Base-by-base conservation (phyloP, 2,113 vertebrate species). In the Trinectes maculatus region DNA sequence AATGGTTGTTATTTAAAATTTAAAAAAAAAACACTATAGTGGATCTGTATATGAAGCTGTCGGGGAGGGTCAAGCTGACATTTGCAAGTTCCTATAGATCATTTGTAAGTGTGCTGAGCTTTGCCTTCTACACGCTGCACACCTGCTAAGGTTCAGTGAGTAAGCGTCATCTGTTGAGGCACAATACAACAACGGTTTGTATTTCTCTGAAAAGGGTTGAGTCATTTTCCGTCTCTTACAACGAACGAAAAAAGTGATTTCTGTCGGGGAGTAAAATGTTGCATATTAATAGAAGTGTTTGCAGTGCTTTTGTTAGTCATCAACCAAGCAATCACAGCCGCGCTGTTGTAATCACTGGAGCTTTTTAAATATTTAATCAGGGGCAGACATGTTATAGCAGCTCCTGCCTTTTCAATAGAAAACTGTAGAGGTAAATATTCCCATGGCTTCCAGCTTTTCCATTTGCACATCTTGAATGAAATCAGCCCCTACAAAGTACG, bases 321-420 rank as follows among this genome's bases (percentile, higher is more conserved):
- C 63, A 34, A 60, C 65, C 58, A 59, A 83, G 56, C 49, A 22
- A 34, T 49, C 8, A 22, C 8, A 36, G 37, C 46, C 19, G 42
- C 33, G 53, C n/a, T 28, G 36, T 44, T 65, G 55, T 66, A 51
- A 53, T 72, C 34, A 53, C 48, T 65, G 66, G 28, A 56, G 58
- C 34, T 65, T 65, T 74, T 46, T 70, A 44, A 77, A 71, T 62
- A 61, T 84, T 69, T 61, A 64, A 61, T 65, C 59, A 65, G 61
- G 6, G 54, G 42, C 53, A 46, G 53, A 70, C 46, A 54, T 48
- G 29, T 72, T 68, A 22, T 15, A 13, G 31, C 39, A 60, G 47
- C 28, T 47, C 28, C 57, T 31, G 33, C 31, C 18, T 58, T 62
- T 59, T 67, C 26, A 59, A 25, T 25, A 54, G 48, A 60, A 19